A percentile compares a stretch with the other conserved stretches of the same genome.
Conservation (phyloP, 2,888 invertebrate genomes). For the Drosophila mettleri region DNA sequence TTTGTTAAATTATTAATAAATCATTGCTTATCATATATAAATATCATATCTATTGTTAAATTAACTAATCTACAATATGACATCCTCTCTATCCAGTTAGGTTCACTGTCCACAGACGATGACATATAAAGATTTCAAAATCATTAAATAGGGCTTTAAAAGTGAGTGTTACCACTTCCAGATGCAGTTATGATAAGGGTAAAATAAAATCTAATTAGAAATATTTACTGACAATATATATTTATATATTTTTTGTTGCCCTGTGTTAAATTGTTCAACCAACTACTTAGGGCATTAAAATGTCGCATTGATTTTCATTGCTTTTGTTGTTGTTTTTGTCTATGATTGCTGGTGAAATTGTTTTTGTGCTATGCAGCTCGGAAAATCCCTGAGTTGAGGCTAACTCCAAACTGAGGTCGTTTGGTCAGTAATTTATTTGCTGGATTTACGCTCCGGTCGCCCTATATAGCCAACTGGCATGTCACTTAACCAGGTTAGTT, state of each 20-base stretch:
- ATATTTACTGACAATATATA: no score
- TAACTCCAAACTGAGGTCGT: slow-evolving; percentile 50
- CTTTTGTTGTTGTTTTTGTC: not conserved
- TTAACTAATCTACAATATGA: not conserved
- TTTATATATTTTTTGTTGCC: not conserved
- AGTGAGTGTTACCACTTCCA: no score
- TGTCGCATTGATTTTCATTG: not conserved
- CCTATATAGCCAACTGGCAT: slow-evolving; percentile 63
- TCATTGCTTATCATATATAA: not conserved
- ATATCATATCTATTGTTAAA: not conserved
- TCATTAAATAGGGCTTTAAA: no score
- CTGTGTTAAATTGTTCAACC: not conserved
- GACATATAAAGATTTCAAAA: no score
- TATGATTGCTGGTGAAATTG: slow-evolving; percentile 7
- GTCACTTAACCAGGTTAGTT: slow-evolving; percentile 52
- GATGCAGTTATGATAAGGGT: no score
- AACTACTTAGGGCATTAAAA: slow-evolving; percentile 23
- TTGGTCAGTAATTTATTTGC: slow-evolving; percentile 56
- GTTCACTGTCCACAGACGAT: not conserved
- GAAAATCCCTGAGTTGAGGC: slow-evolving; percentile 64
- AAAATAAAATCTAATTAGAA: no score
- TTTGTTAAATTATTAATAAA: not conserved
- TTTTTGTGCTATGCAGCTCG: slow-evolving; percentile 43
- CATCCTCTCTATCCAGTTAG: no score
- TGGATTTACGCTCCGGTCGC: slow-evolving; percentile 31